Conservation (phyloP, 2,888 invertebrate species). For the Erynnis tages region DNA sequence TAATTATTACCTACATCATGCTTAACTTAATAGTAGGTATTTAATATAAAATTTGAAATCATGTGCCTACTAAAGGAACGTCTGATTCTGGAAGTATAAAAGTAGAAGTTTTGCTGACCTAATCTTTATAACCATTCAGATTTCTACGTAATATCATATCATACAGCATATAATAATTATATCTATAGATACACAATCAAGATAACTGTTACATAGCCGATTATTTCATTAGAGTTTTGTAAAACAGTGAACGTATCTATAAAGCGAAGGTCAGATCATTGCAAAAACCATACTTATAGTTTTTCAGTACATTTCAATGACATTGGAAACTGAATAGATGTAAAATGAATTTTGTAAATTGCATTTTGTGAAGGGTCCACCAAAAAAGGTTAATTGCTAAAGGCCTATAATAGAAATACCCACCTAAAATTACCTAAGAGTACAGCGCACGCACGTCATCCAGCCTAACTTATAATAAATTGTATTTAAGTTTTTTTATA, state of each 20-base stretch:
- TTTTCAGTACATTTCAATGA: conserved; percentile 53
- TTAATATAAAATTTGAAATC: too few species aligned
- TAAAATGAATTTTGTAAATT: conserved; percentile 31
- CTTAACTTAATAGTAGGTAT: not conserved
- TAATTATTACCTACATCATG: not conserved
- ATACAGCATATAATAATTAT: too few species aligned
- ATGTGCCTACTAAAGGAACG: too few species aligned
- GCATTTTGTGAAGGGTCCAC: conserved; percentile 36
- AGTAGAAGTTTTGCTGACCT: too few species aligned
- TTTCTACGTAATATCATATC: not conserved
- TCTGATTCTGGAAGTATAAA: too few species aligned
- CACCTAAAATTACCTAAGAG: conserved; percentile 7
- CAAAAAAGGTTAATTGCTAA: conserved; percentile 30
- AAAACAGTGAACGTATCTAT: conserved; percentile 52
- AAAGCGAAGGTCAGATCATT: conserved; percentile 47
- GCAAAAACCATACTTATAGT: conserved; percentile 41
- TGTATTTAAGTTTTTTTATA: not conserved
- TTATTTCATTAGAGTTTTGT: conserved; percentile 22
- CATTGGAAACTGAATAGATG: conserved; percentile 51
- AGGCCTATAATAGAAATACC: conserved; percentile 14
- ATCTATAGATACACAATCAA: not conserved
- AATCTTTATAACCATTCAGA: not conserved
- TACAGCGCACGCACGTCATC: conserved; percentile 21
- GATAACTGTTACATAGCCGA: not conserved
- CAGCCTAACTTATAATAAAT: conserved; percentile 3